Base-by-base conservation (phyloP, 2,113 vertebrate genomes). In the Lophochroa leadbeateri region DNA sequence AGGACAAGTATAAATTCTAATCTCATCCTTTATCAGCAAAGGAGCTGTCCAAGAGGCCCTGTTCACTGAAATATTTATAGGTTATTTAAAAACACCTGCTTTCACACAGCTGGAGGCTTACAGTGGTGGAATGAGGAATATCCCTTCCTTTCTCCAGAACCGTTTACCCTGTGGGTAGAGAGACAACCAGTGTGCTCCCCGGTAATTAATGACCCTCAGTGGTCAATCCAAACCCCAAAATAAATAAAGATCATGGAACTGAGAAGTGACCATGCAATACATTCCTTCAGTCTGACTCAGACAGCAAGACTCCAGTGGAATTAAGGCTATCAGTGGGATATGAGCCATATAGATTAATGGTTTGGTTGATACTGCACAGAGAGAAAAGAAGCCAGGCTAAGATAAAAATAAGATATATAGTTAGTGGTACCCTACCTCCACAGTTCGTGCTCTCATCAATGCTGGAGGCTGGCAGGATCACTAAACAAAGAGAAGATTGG, bases 391-490 rank as follows among this genome's bases (percentile, higher is more conserved):
- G 67, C 31, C 87, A 97, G 46, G 82, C 94, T 94, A 96, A 95
- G 92, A 97, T 92, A 97, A 96, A 97, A 97, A 82, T 78, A 97
- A 94, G 85, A 95, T 86, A 83, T 52, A 95, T 85, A 81, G 95
- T 75, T 87, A 95, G 77, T 64, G 69, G 92, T 92, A 94, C 97
- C 98, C 98, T 98, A 99, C 99, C 99, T 98, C 98, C 98, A 96
- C 99, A 99, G 91, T 98, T 97, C 5, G 98, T 97, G 96, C 98
- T 98, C 97, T 99, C 99, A 82, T 99, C 99, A 84, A 99, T 98
- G 96, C 99, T 99, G 93, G 99, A 99, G 76, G 99, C 99, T 83
- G 99, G 98, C 92, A 99, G 98, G 97, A 99, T 99, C 95, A 99
- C 99, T 99, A 98, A 89, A 96, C 82, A 96, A 96, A 97, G 80